Evolutionary conservation across 2,888 invertebrate genomes (phyloP).

Genomic region (Cephonodes hylas): DNA sequence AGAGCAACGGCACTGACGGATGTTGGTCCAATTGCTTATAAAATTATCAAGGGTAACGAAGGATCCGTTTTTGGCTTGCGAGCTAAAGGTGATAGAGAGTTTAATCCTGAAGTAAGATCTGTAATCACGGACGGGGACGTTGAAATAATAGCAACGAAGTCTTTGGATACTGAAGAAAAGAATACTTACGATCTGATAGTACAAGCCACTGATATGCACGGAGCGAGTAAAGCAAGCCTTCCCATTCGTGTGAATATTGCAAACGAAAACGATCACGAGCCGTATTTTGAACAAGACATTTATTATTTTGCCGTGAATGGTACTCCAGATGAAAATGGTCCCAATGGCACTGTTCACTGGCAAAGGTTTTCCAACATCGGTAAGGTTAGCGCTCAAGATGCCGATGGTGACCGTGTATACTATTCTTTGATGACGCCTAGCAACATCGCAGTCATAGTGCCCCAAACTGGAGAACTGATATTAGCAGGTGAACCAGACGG

Average conservation of each 20-base stretch:
- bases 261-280: slow-evolving; percentile 96
- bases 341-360: slow-evolving; percentile 84
- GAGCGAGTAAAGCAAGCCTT: slow-evolving; percentile 90
- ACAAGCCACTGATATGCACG: slow-evolving; percentile 89
- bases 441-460: slow-evolving; percentile 92
- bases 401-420: slow-evolving; percentile 95
- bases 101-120: slow-evolving; percentile 72
- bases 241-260: slow-evolving; percentile 87
- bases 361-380: slow-evolving; percentile 91
- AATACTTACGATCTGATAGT: slow-evolving; percentile 87
- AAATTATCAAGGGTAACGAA: slow-evolving; percentile 89
- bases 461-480: slow-evolving; percentile 95
- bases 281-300: slow-evolving; percentile 88
- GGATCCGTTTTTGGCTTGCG: slow-evolving; percentile 88
- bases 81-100: slow-evolving; percentile 73
- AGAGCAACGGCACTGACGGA: slow-evolving; percentile 86
- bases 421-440: slow-evolving; percentile 91
- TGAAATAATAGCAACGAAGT: slow-evolving; percentile 86
- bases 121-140: slow-evolving; percentile 84
- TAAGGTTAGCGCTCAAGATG: slow-evolving; percentile 91
- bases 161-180: slow-evolving; percentile 89
- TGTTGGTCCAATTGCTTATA: slow-evolving; percentile 87
- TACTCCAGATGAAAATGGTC: slow-evolving; percentile 78
- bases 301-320: slow-evolving; percentile 90
- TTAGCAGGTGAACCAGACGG: slow-evolving; percentile 89